These are phyloP conservation scores for Trachymyrmex cornetzi DNA, from an alignment of 1,140 invertebrate species.

Conservation along the genomic window DNA sequence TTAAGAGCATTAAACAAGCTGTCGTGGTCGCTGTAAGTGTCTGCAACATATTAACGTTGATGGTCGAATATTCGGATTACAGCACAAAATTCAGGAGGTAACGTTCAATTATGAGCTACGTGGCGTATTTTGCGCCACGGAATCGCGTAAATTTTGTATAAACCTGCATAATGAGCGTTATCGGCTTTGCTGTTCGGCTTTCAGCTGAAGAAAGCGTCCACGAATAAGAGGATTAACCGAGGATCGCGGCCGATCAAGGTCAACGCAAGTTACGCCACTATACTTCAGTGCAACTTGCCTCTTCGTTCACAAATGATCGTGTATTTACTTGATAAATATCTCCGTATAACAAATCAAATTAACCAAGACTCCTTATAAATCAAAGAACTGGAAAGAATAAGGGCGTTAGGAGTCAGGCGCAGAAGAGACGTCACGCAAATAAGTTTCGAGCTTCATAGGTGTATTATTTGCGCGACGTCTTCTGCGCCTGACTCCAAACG, in stretches of 20 bases:
- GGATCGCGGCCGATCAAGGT: slow-evolving; percentile 28
- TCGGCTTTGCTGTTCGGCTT: slow-evolving; percentile 40
- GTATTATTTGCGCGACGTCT: too few species aligned
- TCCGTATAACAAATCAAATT: too few species aligned
- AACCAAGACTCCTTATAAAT: too few species aligned
- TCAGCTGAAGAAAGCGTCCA: slow-evolving; percentile 26
- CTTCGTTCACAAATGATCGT: neutral
- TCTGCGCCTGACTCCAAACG: too few species aligned
- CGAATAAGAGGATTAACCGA: slow-evolving; percentile 43
- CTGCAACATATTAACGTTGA: slow-evolving; percentile 40
- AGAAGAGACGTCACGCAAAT: too few species aligned
- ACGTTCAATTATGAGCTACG: slow-evolving; percentile 38
- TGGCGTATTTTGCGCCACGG: slow-evolving; percentile 1
- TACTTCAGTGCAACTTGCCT: neutral
- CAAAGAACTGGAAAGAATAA: too few species aligned
- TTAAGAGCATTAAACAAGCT: slow-evolving; percentile 33
- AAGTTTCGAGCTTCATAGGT: too few species aligned
- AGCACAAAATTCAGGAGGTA: slow-evolving; percentile 32
- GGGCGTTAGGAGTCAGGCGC: too few species aligned
- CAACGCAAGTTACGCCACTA: neutral
- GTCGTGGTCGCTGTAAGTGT: slow-evolving; percentile 25
- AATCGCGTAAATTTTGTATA: slow-evolving; percentile 49
- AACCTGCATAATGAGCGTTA: slow-evolving; percentile 53
- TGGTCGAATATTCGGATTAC: slow-evolving; percentile 37
- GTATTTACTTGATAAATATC: neutral